Conservation (phyloP, 2,888 invertebrate genomes). For the Ashinkailepas kermadecensis region DNA sequence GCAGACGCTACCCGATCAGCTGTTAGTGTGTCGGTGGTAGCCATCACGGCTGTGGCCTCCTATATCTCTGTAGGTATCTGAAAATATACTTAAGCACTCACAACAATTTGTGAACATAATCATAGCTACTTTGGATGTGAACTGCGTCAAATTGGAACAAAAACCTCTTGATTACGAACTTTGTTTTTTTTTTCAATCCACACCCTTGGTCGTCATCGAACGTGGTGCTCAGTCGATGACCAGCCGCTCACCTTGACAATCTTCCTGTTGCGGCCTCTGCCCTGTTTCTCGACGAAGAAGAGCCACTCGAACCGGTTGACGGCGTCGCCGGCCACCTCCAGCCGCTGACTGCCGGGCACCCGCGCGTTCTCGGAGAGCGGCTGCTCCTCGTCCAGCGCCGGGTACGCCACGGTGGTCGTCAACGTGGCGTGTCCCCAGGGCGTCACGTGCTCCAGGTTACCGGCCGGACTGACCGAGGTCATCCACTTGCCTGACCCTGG, state of each 20-base stretch:
- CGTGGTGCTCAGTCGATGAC: no score
- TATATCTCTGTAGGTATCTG: no score
- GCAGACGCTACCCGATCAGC: no score
- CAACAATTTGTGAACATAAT: no score
- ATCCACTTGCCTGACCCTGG: constrained; percentile 33
- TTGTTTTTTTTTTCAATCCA: no score
- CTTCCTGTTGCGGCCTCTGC: constrained; percentile 13
- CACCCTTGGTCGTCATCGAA: no score
- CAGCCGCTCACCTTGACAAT: not conserved
- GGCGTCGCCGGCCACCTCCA: constrained; percentile 79
- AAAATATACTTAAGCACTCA: no score
- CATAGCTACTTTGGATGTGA: no score
- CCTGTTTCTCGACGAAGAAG: constrained; percentile 58
- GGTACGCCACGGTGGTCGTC: constrained; percentile 84
- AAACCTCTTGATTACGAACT: no score
- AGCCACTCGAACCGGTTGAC: constrained; percentile 94
- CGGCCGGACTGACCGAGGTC: constrained; percentile 49
- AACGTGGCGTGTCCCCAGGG: constrained; percentile 83
- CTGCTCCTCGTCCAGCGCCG: constrained; percentile 69
- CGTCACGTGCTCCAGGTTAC: constrained; percentile 68
- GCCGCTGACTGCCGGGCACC: constrained; percentile 80
- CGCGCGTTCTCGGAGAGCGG: constrained; percentile 69
- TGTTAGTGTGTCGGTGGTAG: no score
- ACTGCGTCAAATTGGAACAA: no score
- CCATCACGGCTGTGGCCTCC: no score